Base-by-base conservation (phyloP, 2,888 invertebrate species). In the Callyntrura sp. region DNA sequence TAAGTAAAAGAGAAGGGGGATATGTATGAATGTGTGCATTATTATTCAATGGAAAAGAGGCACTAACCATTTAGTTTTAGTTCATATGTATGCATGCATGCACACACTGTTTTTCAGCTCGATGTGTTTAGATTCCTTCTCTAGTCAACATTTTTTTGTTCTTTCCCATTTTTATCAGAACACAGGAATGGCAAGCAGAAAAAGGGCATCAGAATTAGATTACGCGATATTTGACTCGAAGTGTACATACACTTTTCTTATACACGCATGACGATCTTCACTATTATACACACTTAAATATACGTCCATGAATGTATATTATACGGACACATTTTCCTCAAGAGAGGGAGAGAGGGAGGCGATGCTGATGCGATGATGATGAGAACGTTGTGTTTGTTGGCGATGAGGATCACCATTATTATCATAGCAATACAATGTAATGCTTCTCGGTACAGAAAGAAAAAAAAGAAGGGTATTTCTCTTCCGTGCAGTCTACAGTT, bases 171-270 rank as follows among this genome's bases (percentile, higher is more conserved):
- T 85, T 86, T 79, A 78, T 79, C 78, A 79, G 60, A 78, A 62
- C 25, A 51, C 28, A 14, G 28, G 55, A 79, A 79, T 57, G 55
- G 55, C 28, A 79, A 60, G 65, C 11, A 51, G 85, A 51, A 28
- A 48, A 70, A 65, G 86, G 60, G 79, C 86, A 86, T 86, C 86
- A 78, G 86, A 86, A 86, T 78, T 86, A 86, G 86, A 86, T 86
- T 86, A 86, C 86, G 35, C 55, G 55, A 35, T 79, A 25, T 20
- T 79, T 79, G 55, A 55, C 55, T 79, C 28, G 55, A 17, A 57
- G 28, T n/a, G 9, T 17, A 57, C 55, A 79, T 57, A 17, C 17
- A 5, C 17, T 28, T 3, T 79, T 57, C 17, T 57, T 14, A 48
- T 17, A n/a, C 11, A 48, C 48, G 17, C 55, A 28, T 51, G 76